Conservation (phyloP, 1,140 invertebrate species). For the Tetragonula clypearis region DNA sequence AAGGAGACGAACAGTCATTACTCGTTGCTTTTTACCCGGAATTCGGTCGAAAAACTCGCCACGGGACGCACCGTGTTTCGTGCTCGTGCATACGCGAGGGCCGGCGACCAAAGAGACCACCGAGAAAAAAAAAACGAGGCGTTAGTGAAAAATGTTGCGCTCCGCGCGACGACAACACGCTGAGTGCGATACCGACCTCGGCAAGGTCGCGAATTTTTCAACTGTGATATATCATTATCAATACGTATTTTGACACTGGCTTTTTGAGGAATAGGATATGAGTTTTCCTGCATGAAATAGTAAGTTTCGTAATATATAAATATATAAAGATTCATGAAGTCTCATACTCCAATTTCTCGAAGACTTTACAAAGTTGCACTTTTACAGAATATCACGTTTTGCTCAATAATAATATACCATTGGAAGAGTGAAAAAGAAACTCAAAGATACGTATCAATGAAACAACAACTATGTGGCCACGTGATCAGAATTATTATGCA, state of each 20-base stretch:
- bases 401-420: no score
- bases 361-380: no score
- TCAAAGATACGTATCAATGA: neutral
- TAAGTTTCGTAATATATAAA: no score
- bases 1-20: slow-evolving; percentile 36
- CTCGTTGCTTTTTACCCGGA: slow-evolving; percentile 63
- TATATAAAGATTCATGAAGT: no score
- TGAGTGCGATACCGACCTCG: slow-evolving; percentile 23
- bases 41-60: slow-evolving; percentile 57
- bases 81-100: slow-evolving; percentile 5
- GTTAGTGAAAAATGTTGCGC: slow-evolving; percentile 47
- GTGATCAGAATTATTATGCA: no score
- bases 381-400: no score
- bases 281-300: no score
- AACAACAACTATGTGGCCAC: neutral
- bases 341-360: no score
- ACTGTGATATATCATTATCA: no score
- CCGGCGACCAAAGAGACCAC: slow-evolving; percentile 19
- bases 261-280: no score
- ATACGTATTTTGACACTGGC: no score
- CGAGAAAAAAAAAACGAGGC: slow-evolving; percentile 4
- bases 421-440: no score
- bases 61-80: slow-evolving; percentile 51
- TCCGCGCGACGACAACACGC: slow-evolving; percentile 21
- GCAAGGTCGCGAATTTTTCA: neutral